A percentile compares a stretch with the other conserved stretches of the same genome.
These are phyloP conservation scores for Sebastes steindachneri DNA, from an alignment of 2,797 vertebrate genomes.

Conservation along the genomic window DNA sequence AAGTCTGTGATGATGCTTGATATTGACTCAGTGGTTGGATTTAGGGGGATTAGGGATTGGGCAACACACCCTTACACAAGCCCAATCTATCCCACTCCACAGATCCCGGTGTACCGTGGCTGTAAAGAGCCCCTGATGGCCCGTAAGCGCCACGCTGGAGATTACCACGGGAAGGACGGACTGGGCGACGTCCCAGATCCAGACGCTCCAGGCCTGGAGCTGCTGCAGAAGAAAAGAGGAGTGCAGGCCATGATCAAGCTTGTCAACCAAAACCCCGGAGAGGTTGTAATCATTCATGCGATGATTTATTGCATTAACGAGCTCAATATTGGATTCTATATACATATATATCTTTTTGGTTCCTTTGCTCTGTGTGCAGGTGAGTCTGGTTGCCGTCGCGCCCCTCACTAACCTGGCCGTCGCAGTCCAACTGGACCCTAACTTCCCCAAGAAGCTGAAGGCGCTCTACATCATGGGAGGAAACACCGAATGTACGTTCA, in stretches of 20 bases:
- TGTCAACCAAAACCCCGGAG: conserved; percentile 67
- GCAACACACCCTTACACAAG: neutral
- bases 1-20: neutral
- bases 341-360: neutral
- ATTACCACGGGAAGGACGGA: conserved; percentile 79
- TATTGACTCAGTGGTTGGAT: neutral
- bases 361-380: conserved; percentile 45
- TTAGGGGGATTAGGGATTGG: too few species aligned
- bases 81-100: neutral
- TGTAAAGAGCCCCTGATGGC: conserved; percentile 62
- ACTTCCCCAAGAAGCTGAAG: conserved; percentile 78
- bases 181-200: conserved; percentile 80
- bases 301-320: neutral
- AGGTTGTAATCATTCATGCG: conserved; percentile 56
- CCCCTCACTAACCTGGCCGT: conserved; percentile 84
- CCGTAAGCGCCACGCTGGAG: neutral
- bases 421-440: conserved; percentile 78
- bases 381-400: conserved; percentile 76
- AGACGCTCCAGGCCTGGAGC: conserved; percentile 68
- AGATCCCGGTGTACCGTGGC: conserved; percentile 82
- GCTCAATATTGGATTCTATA: neutral
- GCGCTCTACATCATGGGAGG: conserved; percentile 82
- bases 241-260: conserved; percentile 74
- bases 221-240: conserved; percentile 65
- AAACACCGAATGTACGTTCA: conserved; percentile 65